A percentile compares a stretch with the other conserved stretches of the same genome.
phyloP scores from a whole-genome alignment of 1,140 invertebrate genomes.

The Globodera ellingtonae region DNA sequence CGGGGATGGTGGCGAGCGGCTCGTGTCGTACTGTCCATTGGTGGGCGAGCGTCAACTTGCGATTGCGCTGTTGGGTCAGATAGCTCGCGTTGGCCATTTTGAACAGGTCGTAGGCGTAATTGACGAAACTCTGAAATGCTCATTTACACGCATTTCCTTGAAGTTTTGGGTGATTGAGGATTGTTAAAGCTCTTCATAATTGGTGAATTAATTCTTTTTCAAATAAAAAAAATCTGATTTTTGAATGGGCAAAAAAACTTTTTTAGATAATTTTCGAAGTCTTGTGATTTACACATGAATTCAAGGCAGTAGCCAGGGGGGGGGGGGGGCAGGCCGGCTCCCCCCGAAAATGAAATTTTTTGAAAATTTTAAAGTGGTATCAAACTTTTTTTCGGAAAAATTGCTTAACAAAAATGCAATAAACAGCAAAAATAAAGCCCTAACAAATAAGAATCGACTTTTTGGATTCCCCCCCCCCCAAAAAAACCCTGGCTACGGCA shows the following conservation, averaged over 20 bases:
- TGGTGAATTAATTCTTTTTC: no score
- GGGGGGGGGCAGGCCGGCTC: no score
- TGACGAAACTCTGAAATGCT: constrained; percentile 29
- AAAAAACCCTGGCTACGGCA: no score
- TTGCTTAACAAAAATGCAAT: not conserved
- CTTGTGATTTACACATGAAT: not conserved
- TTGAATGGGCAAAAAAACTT: no score
- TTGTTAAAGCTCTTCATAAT: no score
- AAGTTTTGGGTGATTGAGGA: no score
- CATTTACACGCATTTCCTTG: no score
- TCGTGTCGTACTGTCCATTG: constrained; percentile 7
- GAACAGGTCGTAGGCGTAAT: constrained; percentile 34
- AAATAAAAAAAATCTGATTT: no score
- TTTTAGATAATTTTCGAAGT: no score
- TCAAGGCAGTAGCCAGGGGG: not conserved
- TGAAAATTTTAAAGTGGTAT: not conserved
- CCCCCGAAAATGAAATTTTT: constrained; percentile 20
- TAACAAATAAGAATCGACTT: not conserved
- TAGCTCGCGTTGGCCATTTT: constrained; percentile 29
- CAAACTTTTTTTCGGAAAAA: not conserved
- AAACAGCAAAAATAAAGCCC: not conserved
- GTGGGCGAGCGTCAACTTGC: constrained; percentile 20
- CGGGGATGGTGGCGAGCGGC: not conserved
- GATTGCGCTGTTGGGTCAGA: constrained; percentile 10
- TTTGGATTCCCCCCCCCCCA: not conserved